These are phyloP conservation scores for Ametastegia equiseti DNA, from an alignment of 2,888 invertebrate species.

Conservation along the genomic window DNA sequence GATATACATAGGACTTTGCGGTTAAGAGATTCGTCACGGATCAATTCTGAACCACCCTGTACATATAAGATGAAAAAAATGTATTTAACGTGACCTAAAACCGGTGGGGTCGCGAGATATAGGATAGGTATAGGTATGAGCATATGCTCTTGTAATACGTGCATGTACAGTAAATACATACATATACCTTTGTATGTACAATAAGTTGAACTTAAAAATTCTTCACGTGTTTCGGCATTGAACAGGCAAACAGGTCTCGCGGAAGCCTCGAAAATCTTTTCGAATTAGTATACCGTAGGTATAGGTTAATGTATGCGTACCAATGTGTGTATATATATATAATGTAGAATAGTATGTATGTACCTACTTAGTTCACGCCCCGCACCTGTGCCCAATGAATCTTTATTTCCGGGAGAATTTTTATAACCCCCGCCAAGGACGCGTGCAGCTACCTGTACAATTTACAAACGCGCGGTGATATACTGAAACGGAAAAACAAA, in stretches of 20 bases:
- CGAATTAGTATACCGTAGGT: not conserved
- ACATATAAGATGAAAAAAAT: not conserved
- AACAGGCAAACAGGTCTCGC: not conserved
- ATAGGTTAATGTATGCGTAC: not conserved
- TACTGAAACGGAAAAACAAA: not conserved
- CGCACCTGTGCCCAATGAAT: not conserved
- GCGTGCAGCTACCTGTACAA: not conserved
- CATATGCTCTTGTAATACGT: too few species aligned
- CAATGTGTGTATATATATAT: not conserved
- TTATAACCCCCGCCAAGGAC: constrained; percentile 21
- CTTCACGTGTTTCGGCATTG: constrained; percentile 23
- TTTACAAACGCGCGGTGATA: not conserved
- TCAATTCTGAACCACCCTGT: too few species aligned
- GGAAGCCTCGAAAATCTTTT: constrained; percentile 28
- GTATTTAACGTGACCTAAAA: not conserved
- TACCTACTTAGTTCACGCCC: not conserved
- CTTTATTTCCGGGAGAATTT: constrained; percentile 20
- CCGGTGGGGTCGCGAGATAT: not conserved
- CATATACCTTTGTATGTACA: too few species aligned
- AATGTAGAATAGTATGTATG: not conserved
- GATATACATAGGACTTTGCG: too few species aligned
- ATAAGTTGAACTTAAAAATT: constrained; percentile 4
- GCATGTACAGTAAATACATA: too few species aligned
- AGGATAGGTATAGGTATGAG: not conserved
- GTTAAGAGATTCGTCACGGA: not conserved